These are phyloP conservation scores for Anguilla anguilla DNA, from an alignment of 2,797 vertebrate species.

Conservation along the genomic window DNA sequence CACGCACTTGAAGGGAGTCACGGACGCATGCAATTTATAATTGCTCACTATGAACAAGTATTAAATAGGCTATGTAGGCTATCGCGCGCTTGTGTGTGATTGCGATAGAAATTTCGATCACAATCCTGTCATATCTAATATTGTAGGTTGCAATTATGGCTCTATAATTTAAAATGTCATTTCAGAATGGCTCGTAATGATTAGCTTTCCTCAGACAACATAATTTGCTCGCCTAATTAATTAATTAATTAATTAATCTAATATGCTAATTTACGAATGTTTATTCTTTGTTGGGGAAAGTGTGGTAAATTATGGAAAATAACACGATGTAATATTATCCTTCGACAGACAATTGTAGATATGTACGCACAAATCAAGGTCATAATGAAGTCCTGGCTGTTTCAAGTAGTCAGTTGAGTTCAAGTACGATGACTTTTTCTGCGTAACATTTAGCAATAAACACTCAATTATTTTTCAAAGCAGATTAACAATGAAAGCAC, in stretches of 20 bases:
- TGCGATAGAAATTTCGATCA: background rate
- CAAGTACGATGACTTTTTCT: no score
- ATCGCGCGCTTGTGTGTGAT: background rate
- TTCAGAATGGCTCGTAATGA: background rate
- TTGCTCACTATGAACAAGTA: background rate
- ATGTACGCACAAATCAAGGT: background rate
- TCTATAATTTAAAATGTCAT: background rate
- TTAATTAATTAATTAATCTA: background rate
- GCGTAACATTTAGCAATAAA: background rate
- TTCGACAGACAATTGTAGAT: background rate
- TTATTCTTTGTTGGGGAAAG: background rate
- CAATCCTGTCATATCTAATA: no score
- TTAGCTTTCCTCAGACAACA: background rate
- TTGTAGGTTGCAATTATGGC: no score
- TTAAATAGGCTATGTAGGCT: background rate
- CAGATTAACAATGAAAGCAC: background rate
- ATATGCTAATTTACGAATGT: background rate
- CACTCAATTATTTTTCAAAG: background rate
- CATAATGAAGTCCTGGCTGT: background rate
- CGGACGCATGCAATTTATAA: conserved; percentile 28
- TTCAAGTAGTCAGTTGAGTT: no score
- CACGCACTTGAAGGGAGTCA: conserved; percentile 23
- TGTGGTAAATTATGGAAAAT: background rate
- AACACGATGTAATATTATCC: background rate
- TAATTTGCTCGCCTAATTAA: background rate